These are phyloP conservation scores for Staurois parvus DNA, from an alignment of 2,797 vertebrate genomes.

Conservation along the genomic window DNA sequence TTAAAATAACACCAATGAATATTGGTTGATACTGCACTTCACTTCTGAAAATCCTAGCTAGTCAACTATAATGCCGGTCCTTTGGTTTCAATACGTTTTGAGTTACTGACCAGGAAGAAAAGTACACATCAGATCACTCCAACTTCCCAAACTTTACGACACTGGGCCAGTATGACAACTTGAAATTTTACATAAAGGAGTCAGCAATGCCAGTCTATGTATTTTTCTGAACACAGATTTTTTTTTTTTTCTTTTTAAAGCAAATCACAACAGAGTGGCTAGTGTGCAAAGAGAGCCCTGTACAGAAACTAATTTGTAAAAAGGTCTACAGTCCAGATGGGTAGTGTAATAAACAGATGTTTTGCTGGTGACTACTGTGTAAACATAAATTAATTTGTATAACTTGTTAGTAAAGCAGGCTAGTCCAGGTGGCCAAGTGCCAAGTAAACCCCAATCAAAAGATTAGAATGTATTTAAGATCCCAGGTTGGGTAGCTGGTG, in stretches of 20 bases:
- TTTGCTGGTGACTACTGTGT: not conserved
- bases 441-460: not conserved
- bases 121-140: too few relatives aligned
- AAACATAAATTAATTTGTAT: not conserved
- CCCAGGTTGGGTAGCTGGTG: not conserved
- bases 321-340: not conserved
- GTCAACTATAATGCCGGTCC: too few relatives aligned
- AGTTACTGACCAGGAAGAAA: too few relatives aligned
- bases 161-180: not conserved
- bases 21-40: too few relatives aligned
- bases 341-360: not conserved
- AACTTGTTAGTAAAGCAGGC: not conserved
- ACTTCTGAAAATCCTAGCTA: too few relatives aligned
- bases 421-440: not conserved
- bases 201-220: not conserved
- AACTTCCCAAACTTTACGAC: too few relatives aligned
- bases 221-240: too few relatives aligned
- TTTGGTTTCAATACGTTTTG: too few relatives aligned
- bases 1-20: too few relatives aligned
- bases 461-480: not conserved
- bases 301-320: not conserved
- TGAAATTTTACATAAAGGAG: not conserved
- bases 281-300: too few relatives aligned
- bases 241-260: too few relatives aligned
- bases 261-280: too few relatives aligned